A percentile compares a stretch with the other conserved stretches of the same genome.
phyloP scores from a whole-genome alignment of 2,888 invertebrate genomes.

The Drosophila niveifrons region DNA sequence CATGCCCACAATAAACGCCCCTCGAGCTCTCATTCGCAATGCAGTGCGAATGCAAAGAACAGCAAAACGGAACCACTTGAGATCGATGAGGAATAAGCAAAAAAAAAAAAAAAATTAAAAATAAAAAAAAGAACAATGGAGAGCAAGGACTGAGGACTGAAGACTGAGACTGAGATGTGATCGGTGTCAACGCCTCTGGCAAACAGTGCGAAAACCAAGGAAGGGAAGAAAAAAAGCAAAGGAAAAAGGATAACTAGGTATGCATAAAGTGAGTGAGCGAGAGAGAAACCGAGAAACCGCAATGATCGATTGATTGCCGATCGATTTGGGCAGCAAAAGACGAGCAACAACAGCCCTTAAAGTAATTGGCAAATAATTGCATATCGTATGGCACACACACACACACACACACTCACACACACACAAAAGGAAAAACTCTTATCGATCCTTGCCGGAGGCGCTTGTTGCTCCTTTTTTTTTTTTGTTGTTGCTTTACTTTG shows the following conservation, averaged over 20 bases:
- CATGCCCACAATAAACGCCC: slow-evolving; percentile 23
- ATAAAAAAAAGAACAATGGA: neutral
- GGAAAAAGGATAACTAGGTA: neutral
- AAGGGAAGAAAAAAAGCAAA: neutral
- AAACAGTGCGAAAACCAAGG: slow-evolving; percentile 19
- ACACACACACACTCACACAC: slow-evolving; percentile 4
- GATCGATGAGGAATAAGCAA: slow-evolving; percentile 15
- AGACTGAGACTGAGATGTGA: slow-evolving; percentile 18
- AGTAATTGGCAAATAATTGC: slow-evolving; percentile 66
- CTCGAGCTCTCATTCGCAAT: neutral
- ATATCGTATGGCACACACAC: slow-evolving; percentile 35
- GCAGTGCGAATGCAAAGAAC: slow-evolving; percentile 2
- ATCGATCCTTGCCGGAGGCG: slow-evolving; percentile 54
- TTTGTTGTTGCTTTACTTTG: no score
- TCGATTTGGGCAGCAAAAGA: slow-evolving; percentile 53
- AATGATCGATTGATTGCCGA: slow-evolving; percentile 50
- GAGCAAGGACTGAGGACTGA: neutral
- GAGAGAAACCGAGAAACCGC: slow-evolving; percentile 19
- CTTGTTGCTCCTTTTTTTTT: slow-evolving; percentile 61
- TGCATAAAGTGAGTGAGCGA: neutral
- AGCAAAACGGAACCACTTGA: slow-evolving; percentile 11
- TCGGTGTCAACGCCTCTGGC: slow-evolving; percentile 56
- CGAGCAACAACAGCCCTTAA: slow-evolving; percentile 35
- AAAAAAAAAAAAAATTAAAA: neutral
- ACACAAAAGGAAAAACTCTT: slow-evolving; percentile 20